Base-by-base conservation (phyloP, 2,888 invertebrate species). In the Pseudococcus longispinus region DNA sequence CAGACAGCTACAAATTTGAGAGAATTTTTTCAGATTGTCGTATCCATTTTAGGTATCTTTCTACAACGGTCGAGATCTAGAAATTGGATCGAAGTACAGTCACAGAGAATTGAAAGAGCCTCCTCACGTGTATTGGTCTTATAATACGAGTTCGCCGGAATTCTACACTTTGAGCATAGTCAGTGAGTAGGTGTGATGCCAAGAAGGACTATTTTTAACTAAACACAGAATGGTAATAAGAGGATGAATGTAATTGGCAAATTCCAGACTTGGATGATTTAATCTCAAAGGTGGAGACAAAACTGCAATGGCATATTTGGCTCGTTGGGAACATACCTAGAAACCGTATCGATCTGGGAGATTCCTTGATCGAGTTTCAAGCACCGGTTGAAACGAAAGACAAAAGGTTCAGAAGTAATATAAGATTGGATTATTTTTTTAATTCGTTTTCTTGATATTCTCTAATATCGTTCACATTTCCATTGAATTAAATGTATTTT, bases 311-410 rank as follows among this genome's bases (percentile, higher is more conserved):
- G 65, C 65, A 65, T 11, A 26, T 97, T 91, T 98, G 97, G 97
- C 91, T 97, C 5, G 95, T 98, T 0, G 95, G 93, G 32, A 97
- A 97, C 90, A 95, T 98, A 89, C 95, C 95, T 26, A 96, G 95
- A 15, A 91, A 90, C 88, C 92, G 95, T 89, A 90, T 97, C 1
- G 89, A 90, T 0, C 91, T 92, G 4, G 98, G 98, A 5, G 95
- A 96, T 86, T 92, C 92, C 0, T 91, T 97, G 0, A 93, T 95
- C 0, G 94, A 93, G 4, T 98, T 26, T 11, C 1, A 26, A 26
- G 65, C 65, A 13, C 65, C 65, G 13, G 65, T 65, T 65, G 65
- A 65, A 26, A 65, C 65, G 3, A 65, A n/a, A 15, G 65, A 65
- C 13, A 65, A 65, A 26, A 23, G 23, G 26, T 65, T 26, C 65